phyloP scores from a whole-genome alignment of 2,797 vertebrate species.

The Sternarchorhynchus goeldii region DNA sequence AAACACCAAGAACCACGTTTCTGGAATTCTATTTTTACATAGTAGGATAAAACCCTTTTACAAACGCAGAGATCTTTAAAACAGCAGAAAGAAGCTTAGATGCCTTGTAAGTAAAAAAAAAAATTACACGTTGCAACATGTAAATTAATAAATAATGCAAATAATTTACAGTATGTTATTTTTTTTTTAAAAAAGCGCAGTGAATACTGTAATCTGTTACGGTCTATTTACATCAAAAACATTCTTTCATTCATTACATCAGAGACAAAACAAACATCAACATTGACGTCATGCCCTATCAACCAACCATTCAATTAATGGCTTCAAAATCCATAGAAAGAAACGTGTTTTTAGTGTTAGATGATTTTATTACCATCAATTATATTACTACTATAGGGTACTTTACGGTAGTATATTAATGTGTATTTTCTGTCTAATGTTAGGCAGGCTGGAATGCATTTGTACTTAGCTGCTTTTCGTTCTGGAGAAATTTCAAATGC shows the following conservation, averaged over 20 bases:
- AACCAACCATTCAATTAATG: background rate
- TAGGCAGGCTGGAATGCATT: slow-evolving; percentile 6
- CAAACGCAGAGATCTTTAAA: slow-evolving; percentile 84
- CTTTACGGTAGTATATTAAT: background rate
- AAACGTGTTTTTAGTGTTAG: slow-evolving; percentile 32
- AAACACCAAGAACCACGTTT: background rate
- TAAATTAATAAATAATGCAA: slow-evolving; percentile 95
- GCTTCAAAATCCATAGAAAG: slow-evolving; percentile 25
- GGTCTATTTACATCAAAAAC: slow-evolving; percentile 68
- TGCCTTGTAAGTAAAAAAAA: slow-evolving; percentile 83
- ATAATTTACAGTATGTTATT: slow-evolving; percentile 94
- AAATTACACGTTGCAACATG: slow-evolving; percentile 83
- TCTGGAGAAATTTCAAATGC: slow-evolving; percentile 16
- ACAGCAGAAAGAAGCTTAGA: slow-evolving; percentile 80
- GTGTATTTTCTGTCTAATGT: slow-evolving; percentile 14
- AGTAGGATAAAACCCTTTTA: slow-evolving; percentile 88
- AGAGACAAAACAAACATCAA: background rate
- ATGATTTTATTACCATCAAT: slow-evolving; percentile 1
- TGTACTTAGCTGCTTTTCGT: slow-evolving; percentile 38
- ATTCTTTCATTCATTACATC: slow-evolving; percentile 63
- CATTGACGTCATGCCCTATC: background rate
- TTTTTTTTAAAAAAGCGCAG: slow-evolving; percentile 83
- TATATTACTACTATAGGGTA: background rate
- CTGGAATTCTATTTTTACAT: slow-evolving; percentile 84
- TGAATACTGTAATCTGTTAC: slow-evolving; percentile 82